Conservation (phyloP, 1,140 invertebrate species). For the Megathymus violae region DNA sequence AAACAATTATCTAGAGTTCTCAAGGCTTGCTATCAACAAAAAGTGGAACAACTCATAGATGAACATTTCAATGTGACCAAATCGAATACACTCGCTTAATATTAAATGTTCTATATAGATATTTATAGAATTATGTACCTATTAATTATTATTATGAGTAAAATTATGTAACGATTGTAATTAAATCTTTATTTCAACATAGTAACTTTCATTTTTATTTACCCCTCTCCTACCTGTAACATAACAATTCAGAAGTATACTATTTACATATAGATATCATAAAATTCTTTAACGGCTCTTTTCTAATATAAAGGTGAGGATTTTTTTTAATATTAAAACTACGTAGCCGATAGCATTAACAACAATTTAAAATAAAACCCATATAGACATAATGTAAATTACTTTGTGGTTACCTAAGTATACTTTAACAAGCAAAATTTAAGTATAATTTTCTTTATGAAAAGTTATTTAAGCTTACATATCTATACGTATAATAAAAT, state of each 20-base stretch:
- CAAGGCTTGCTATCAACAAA: conserved; percentile 53
- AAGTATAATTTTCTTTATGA: too few relatives aligned
- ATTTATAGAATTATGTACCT: conserved; percentile 82
- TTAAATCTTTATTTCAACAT: conserved; percentile 81
- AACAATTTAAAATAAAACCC: too few relatives aligned
- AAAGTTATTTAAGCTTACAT: too few relatives aligned
- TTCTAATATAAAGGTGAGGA: too few relatives aligned
- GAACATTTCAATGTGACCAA: conserved; percentile 73
- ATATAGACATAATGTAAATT: too few relatives aligned
- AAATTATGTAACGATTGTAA: conserved; percentile 83
- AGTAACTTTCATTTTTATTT: conserved; percentile 60
- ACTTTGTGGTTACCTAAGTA: too few relatives aligned
- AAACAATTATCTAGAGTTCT: conserved; percentile 30
- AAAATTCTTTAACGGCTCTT: too few relatives aligned
- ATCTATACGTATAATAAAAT: too few relatives aligned
- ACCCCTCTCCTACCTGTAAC: conserved; percentile 10
- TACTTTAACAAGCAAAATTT: too few relatives aligned
- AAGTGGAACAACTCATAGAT: conserved; percentile 41
- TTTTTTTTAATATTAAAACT: too few relatives aligned
- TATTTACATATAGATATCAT: too few relatives aligned
- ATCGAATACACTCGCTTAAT: conserved; percentile 82
- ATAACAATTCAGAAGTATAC: neutral
- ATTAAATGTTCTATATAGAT: conserved; percentile 82
- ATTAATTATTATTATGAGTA: conserved; percentile 79
- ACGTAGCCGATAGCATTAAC: too few relatives aligned